phyloP scores from a whole-genome alignment of 1,140 invertebrate species.

The Formica exsecta region DNA sequence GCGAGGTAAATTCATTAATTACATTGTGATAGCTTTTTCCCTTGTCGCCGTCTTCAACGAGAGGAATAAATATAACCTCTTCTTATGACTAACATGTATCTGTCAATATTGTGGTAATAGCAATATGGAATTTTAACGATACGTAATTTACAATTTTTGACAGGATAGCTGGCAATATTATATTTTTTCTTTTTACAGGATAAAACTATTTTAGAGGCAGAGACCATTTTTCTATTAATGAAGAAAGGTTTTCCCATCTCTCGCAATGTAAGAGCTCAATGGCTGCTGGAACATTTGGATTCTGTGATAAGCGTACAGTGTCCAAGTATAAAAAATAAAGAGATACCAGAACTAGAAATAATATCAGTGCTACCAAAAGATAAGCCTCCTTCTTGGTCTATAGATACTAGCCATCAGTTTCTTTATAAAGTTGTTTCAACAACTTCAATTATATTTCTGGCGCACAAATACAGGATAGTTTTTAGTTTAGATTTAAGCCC shows the following conservation, averaged over 20 bases:
- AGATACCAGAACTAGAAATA: constrained; percentile 88
- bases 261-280: constrained; percentile 91
- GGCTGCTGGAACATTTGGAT: constrained; percentile 92
- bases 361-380: constrained; percentile 89
- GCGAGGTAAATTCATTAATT: constrained; percentile 55
- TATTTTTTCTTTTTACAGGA: constrained; percentile 73
- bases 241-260: constrained; percentile 92
- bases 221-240: constrained; percentile 90
- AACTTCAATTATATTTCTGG: constrained; percentile 87
- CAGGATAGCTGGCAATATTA: neutral
- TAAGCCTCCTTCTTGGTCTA: constrained; percentile 85
- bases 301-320: constrained; percentile 87
- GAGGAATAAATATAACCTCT: constrained; percentile 9
- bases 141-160: neutral
- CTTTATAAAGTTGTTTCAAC: constrained; percentile 86
- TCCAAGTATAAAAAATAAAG: constrained; percentile 80
- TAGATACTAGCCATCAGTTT: constrained; percentile 87
- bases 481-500: constrained; percentile 94
- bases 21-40: neutral
- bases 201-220: constrained; percentile 88
- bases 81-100: neutral
- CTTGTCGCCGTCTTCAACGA: neutral
- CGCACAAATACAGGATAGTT: constrained; percentile 90
- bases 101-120: neutral
- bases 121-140: neutral